Percentiles rank a stretch among this genome's conserved stretches.
These are phyloP conservation scores for Frankliniella intonsa DNA, from an alignment of 2,888 invertebrate species.

Conservation along the genomic window DNA sequence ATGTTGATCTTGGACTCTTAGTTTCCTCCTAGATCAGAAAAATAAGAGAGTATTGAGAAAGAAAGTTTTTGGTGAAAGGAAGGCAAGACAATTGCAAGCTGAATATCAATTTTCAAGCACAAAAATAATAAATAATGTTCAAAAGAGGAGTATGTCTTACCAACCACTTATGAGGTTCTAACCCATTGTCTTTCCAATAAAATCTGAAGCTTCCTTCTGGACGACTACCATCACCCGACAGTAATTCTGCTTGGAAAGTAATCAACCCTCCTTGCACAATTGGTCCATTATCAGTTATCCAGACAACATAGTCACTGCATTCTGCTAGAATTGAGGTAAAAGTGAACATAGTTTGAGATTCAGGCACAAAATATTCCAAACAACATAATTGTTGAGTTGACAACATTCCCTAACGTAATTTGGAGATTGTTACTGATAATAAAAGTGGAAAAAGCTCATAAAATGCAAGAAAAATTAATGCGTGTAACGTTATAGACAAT, in stretches of 20 bases:
- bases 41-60: slow-evolving; percentile 27
- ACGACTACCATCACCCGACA: slow-evolving; percentile 43
- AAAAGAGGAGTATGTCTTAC: slow-evolving; percentile 45
- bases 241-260: slow-evolving; percentile 61
- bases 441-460: neutral
- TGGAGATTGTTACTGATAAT: neutral
- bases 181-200: slow-evolving; percentile 59
- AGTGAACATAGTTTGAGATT: neutral
- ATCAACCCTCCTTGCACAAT: slow-evolving; percentile 68
- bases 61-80: neutral
- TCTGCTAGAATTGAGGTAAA: slow-evolving; percentile 35
- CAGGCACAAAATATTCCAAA: too few relatives aligned
- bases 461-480: neutral
- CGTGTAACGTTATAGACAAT: too few relatives aligned
- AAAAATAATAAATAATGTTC: neutral
- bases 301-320: slow-evolving; percentile 46
- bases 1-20: slow-evolving; percentile 54
- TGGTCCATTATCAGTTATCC: slow-evolving; percentile 59
- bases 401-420: too few relatives aligned
- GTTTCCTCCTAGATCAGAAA: slow-evolving; percentile 41
- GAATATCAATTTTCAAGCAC: slow-evolving; percentile 27
- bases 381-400: too few relatives aligned
- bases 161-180: slow-evolving; percentile 49
- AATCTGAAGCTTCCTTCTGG: slow-evolving; percentile 53
- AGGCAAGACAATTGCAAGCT: slow-evolving; percentile 30